Conservation (phyloP, 2,113 vertebrate species). For the Athene noctua region DNA sequence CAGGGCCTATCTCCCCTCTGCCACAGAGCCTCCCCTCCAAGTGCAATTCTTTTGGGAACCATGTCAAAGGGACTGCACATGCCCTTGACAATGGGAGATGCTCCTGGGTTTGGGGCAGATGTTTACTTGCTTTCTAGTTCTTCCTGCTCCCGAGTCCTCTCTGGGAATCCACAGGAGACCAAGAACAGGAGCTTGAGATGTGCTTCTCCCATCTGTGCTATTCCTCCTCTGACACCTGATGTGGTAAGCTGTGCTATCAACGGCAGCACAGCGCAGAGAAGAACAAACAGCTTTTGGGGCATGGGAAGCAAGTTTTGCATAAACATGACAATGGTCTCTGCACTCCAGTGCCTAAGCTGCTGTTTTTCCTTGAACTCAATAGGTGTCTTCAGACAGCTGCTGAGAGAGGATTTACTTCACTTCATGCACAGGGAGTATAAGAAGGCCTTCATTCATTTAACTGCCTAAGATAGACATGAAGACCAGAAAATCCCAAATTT, state of each 20-base stretch:
- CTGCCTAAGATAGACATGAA: not conserved
- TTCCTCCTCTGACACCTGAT: not conserved
- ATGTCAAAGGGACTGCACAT: accelerated
- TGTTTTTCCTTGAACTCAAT: not conserved
- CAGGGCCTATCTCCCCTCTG: accelerated
- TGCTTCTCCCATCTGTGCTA: not conserved
- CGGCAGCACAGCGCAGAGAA: not conserved
- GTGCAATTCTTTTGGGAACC: not conserved
- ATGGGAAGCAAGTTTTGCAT: not conserved
- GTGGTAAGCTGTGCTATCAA: not conserved
- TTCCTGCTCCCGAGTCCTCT: not conserved
- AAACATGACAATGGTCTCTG: not conserved
- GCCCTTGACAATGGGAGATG: not conserved
- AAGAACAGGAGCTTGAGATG: not conserved
- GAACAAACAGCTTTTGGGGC: not conserved
- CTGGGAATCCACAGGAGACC: not conserved
- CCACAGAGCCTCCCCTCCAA: not conserved
- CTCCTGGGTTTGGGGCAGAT: not conserved
- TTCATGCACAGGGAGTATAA: not conserved
- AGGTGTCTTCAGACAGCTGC: conserved; percentile 16
- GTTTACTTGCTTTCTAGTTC: not conserved
- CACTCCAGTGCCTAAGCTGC: not conserved
- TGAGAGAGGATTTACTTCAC: not conserved
- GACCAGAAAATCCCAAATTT: conserved; percentile 30
- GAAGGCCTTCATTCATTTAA: not conserved